These are phyloP conservation scores for Actinostola sp. DNA, from an alignment of 92 coral and sea anemone species.

Conservation along the genomic window DNA sequence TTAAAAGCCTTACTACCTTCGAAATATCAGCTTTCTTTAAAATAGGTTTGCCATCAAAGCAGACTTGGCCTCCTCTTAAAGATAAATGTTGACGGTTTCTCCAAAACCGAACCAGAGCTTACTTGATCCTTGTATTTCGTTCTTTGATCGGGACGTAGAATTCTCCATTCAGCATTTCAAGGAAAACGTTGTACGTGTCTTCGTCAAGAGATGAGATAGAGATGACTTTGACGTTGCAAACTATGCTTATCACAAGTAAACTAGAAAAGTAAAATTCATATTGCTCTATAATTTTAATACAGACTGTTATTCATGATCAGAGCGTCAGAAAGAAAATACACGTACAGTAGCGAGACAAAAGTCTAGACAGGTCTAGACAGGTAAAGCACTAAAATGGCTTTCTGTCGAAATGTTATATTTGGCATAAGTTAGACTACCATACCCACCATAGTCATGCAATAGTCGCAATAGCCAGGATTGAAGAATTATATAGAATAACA, in stretches of 20 bases:
- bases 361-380: no score
- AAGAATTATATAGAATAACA: no score
- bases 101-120: constrained; percentile 55
- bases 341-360: no score
- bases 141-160: constrained; percentile 25
- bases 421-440: no score
- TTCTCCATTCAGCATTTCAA: constrained; percentile 44
- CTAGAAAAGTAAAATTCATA: not conserved
- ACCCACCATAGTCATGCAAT: no score
- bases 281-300: not conserved
- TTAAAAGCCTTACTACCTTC: constrained; percentile 35
- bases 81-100: constrained; percentile 36
- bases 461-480: no score
- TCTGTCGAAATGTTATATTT: no score
- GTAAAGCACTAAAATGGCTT: no score
- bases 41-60: constrained; percentile 37
- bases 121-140: constrained; percentile 19
- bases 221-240: not conserved
- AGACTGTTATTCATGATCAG: not conserved
- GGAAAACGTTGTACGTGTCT: constrained; percentile 32
- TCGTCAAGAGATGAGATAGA: constrained; percentile 42
- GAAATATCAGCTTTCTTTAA: constrained; percentile 21
- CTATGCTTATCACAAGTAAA: not conserved
- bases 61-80: constrained; percentile 22
- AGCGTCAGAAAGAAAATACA: not conserved